Base-by-base conservation (phyloP, 2,797 vertebrate species). In the Acanthopagrus latus region DNA sequence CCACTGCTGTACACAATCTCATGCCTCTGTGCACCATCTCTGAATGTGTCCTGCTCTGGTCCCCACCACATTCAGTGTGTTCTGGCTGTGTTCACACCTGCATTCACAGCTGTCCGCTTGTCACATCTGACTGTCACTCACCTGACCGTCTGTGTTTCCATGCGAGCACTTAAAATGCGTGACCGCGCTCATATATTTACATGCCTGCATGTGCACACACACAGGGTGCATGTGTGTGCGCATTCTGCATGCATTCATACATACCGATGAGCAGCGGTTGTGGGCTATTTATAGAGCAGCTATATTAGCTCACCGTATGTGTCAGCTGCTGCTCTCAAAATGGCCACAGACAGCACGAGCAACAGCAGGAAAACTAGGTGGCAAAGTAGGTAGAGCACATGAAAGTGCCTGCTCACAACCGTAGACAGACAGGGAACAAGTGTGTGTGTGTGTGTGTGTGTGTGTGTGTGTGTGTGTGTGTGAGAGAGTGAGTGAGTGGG, bases 291-390 rank as follows among this genome's bases (percentile, higher is more conserved):
- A 90, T 92, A 92, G 91, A 84, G 44, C 0, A 3, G 63, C 83
- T 89, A 90, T 89, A 92, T 91, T 87, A 90, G 75, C 85, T 69
- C 80, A 41, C 66, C 55, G 41, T 88, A 81, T 89, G 87, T 91
- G 91, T 92, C 90, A 89, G 90, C 87, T 89, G 86, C 88, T 91
- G 84, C 82, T 83, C 90, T 88, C 83, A 89, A 87, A 90, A 91
- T 85, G 88, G 87, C 88, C 89, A 51, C 90, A 84, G 73, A 85
- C 23, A 68, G 55, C 62, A 51, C 13, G n/a, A 71, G 55, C 70
- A 82, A 63, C 64, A 69, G 64, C 70, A 59, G 76, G 59, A 64
- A 68, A 71, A 87, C 74, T 64, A 68, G 50, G 41, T 54, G 69
- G 56, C n/a, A 81, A 86, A 86, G 64, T 71, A 58, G 62, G 59